phyloP scores from a whole-genome alignment of 1,140 invertebrate species.

The Platorchestia sp. region DNA sequence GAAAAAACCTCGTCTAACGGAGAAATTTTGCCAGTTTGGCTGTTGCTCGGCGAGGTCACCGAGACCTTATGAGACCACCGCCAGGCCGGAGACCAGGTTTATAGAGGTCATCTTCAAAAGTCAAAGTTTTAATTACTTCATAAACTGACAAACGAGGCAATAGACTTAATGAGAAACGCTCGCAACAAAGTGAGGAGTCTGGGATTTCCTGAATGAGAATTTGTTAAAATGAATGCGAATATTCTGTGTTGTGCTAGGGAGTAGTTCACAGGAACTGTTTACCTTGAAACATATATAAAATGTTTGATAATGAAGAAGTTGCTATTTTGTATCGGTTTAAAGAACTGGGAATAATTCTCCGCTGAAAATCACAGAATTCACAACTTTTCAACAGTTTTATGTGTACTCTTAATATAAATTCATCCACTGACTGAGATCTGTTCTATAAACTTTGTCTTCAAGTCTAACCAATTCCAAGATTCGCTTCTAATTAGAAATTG shows the following conservation, averaged over 20 bases:
- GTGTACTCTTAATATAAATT: too few relatives aligned
- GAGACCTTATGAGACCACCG: background rate
- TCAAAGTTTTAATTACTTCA: conserved; percentile 2
- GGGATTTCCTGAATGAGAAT: background rate
- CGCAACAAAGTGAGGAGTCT: background rate
- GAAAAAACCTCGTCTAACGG: background rate
- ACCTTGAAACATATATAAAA: background rate
- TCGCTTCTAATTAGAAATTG: too few relatives aligned
- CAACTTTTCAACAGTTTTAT: too few relatives aligned
- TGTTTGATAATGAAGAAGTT: background rate
- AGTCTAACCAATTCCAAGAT: too few relatives aligned
- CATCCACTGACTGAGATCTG: too few relatives aligned
- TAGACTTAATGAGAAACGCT: background rate
- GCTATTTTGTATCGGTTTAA: background rate
- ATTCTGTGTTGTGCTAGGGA: background rate
- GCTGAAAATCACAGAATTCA: too few relatives aligned
- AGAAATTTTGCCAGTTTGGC: background rate
- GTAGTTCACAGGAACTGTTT: background rate
- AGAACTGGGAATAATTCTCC: too few relatives aligned
- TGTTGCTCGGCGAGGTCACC: background rate
- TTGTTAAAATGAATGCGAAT: too few relatives aligned
- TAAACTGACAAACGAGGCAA: background rate
- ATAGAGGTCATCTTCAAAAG: background rate
- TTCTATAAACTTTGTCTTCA: too few relatives aligned
- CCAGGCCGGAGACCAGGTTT: background rate